Evolutionary conservation across 2,797 vertebrate species (phyloP), one percentile per base, ranked within the genome.

Genomic region (Cuculus canorus): DNA sequence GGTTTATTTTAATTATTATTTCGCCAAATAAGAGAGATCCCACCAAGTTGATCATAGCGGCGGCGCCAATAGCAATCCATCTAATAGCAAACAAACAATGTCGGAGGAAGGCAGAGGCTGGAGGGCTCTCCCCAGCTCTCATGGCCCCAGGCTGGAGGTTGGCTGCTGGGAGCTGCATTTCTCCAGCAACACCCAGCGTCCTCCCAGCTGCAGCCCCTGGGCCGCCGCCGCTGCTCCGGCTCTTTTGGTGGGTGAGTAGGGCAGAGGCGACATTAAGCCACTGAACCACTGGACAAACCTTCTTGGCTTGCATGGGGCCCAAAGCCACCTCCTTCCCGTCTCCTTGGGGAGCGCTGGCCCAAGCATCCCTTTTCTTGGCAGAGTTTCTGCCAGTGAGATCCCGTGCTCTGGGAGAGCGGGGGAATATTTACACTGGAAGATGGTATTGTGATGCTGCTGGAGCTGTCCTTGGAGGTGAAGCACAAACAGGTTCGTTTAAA

Each of bases 251-350:
- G 57, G 21, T 3, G 16, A 23, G 13, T 1, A 0, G 57, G 37
- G 32, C 45, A 41, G 41, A 18, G 0, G 3, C 9, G 10, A 22
- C 19, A 5, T 12, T 23, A 53, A 90, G 59, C 33, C 48, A 1
- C 9, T 1, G 4, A 10, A 5, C 32, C 0, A 2, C n/a, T 0
- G 10, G 79, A 54, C 6, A 2, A 28, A 66, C 17, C 27, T 7
- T 48, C 80, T 25, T 4, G 0, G 25, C 18, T 68, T 3, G 9
- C 0, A 7, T 2, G 5, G 23, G 43, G 4, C 18, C 45, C 35
- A 0, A 1, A 30, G 16, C 16, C 9, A 0, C 23, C 1, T 85
- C 54, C 47, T 17, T 5, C 32, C 41, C 59, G 2, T 1, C 17
- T 24, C 33, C 17, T 3, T 15, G 9, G 72, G 60, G 27, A 47